Percentiles rank a stretch among this genome's conserved stretches.
phyloP scores from a whole-genome alignment of 1,140 invertebrate genomes.

The Agraylea sexmaculata region DNA sequence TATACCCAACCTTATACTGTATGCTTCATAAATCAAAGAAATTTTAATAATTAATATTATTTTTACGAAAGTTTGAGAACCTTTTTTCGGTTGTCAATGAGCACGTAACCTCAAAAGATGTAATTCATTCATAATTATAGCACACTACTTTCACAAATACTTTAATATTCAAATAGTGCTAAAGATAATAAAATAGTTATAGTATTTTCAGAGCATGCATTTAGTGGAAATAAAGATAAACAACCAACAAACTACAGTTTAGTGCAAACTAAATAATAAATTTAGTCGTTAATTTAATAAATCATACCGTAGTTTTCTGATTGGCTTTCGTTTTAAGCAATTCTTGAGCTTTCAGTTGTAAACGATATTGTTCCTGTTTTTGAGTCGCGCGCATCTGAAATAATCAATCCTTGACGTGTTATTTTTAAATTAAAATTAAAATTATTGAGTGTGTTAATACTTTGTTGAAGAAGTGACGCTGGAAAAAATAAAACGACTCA shows the following conservation, averaged over 20 bases:
- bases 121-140: too few species aligned
- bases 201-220: slow-evolving; percentile 1
- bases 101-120: too few species aligned
- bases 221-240: too few species aligned
- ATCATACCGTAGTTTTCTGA: not conserved
- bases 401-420: not conserved
- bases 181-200: not conserved
- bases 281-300: not conserved
- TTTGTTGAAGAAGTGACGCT: not conserved
- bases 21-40: too few species aligned
- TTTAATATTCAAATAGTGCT: too few species aligned
- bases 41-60: too few species aligned
- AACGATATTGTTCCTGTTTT: slow-evolving; percentile 2
- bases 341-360: slow-evolving; percentile 27
- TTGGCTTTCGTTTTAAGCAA: slow-evolving; percentile 29
- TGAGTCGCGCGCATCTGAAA: slow-evolving; percentile 8
- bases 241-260: too few species aligned
- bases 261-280: too few species aligned
- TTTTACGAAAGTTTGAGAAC: too few species aligned
- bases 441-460: not conserved
- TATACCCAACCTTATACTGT: too few species aligned
- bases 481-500: not conserved
- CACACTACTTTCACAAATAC: too few species aligned
- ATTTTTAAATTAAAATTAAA: not conserved
- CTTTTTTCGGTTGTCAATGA: too few species aligned